These are phyloP conservation scores for Eurois occulta DNA, from an alignment of 2,888 invertebrate genomes.

Conservation along the genomic window DNA sequence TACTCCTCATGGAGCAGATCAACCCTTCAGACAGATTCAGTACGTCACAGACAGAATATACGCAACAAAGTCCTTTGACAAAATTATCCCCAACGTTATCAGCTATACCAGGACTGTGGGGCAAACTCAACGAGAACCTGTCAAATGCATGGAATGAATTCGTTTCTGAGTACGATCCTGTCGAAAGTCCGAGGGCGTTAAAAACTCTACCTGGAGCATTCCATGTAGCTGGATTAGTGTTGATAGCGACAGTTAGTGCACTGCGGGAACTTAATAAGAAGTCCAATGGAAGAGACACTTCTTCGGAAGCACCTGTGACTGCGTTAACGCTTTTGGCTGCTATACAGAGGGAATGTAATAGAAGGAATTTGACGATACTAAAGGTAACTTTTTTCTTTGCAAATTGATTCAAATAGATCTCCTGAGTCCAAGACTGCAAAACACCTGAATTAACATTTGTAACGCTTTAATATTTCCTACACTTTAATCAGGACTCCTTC, in stretches of 20 bases:
- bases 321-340: conserved; percentile 85
- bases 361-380: conserved; percentile 83
- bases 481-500: neutral
- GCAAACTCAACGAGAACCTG: conserved; percentile 92
- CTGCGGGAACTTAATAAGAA: conserved; percentile 91
- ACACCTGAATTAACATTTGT: neutral
- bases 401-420: too few relatives aligned
- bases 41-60: conserved; percentile 71
- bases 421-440: neutral
- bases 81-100: conserved; percentile 91
- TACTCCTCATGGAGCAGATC: conserved; percentile 91
- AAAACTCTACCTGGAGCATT: conserved; percentile 91
- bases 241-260: conserved; percentile 92
- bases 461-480: neutral
- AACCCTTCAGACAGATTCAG: conserved; percentile 80
- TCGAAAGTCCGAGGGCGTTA: conserved; percentile 92
- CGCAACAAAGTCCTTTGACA: conserved; percentile 85
- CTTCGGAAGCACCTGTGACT: conserved; percentile 83
- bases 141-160: conserved; percentile 95
- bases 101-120: conserved; percentile 92
- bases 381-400: conserved; percentile 75
- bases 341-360: conserved; percentile 82
- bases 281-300: conserved; percentile 74
- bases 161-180: conserved; percentile 94
- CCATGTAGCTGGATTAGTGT: conserved; percentile 91